Evolutionary conservation across 2,113 vertebrate genomes (phyloP), one percentile per base, ranked within the genome.

Genomic region (Rissa tridactyla): DNA sequence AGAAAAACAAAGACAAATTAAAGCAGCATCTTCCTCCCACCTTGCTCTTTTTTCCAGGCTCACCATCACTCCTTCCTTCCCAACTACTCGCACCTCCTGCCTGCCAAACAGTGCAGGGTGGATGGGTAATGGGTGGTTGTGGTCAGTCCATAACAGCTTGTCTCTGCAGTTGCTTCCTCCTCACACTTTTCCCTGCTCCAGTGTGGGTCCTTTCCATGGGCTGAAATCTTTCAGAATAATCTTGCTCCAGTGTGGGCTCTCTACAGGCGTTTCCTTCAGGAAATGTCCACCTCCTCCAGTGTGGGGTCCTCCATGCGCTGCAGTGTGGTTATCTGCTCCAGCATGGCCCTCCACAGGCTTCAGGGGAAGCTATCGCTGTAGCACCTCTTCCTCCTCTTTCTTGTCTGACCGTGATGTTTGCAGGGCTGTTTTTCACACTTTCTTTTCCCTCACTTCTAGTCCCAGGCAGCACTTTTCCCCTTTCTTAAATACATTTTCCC

Each of bases 201-300:
- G 11, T 4, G 0, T 55, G 46, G 9, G 10, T 60, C 49, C 36
- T 47, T 23, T 71, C n/a, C 1, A 0, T 1, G 6, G 79, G 21
- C 51, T 61, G 34, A 79, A 79, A 38, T 62, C 23, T 65, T 86
- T 66, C 1, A 0, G 27, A 13, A 18, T 75, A 44, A 23, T 51
- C 10, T 14, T 84, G 21, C 49, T 81, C 5, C 42, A 65, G 7
- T 49, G 16, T 46, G 58, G 23, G n/a, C 40, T 69, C 47, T 55
- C 29, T 44, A 20, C 4, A 11, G 44, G 18, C 51, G 19, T 21
- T 87, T 93, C 18, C 51, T 78, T 57, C 26, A 57, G 49, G 40
- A 79, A 66, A 42, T 47, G 57, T 3, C 25, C 13, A 36, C 26
- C 15, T 85, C 14, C 34, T 65, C 40, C 61, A 52, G 12, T 0